A percentile compares a stretch with the other conserved stretches of the same genome.
These are phyloP conservation scores for Micrasema minimum DNA, from an alignment of 1,140 invertebrate genomes.

Conservation along the genomic window DNA sequence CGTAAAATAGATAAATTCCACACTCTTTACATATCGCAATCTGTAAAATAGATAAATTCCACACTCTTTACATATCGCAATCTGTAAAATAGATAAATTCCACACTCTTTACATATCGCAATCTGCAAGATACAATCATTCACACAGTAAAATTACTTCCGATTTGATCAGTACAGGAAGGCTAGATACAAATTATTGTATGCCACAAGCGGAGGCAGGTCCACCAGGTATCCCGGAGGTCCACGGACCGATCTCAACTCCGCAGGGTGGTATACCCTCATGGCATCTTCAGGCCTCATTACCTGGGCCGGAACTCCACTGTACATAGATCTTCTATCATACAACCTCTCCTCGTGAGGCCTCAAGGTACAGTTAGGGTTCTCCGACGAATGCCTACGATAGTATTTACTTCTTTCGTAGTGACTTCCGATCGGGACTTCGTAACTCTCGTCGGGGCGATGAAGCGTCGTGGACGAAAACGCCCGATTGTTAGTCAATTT, in stretches of 20 bases:
- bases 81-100: not conserved
- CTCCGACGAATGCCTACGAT: slow-evolving; percentile 40
- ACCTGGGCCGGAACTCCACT: not conserved
- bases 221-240: slow-evolving; percentile 33
- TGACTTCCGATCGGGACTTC: slow-evolving; percentile 40
- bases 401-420: slow-evolving; percentile 27
- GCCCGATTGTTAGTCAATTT: slow-evolving; percentile 7
- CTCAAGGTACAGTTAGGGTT: slow-evolving; percentile 35
- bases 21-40: too few relatives aligned
- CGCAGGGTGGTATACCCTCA: slow-evolving; percentile 56
- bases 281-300: slow-evolving; percentile 46
- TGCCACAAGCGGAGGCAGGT: slow-evolving; percentile 54
- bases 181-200: slow-evolving; percentile 65
- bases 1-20: not conserved
- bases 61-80: too few relatives aligned
- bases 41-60: not conserved
- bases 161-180: slow-evolving; percentile 61
- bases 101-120: too few relatives aligned
- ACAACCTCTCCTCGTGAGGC: slow-evolving; percentile 20
- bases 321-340: not conserved
- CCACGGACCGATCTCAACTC: slow-evolving; percentile 51
- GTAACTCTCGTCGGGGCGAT: slow-evolving; percentile 32
- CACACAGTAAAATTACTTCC: slow-evolving; percentile 27
- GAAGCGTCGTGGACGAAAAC: slow-evolving; percentile 25
- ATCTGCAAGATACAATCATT: slow-evolving; percentile 9